Conservation (phyloP, 2,113 vertebrate genomes). For the Nothoprocta perdicaria region DNA sequence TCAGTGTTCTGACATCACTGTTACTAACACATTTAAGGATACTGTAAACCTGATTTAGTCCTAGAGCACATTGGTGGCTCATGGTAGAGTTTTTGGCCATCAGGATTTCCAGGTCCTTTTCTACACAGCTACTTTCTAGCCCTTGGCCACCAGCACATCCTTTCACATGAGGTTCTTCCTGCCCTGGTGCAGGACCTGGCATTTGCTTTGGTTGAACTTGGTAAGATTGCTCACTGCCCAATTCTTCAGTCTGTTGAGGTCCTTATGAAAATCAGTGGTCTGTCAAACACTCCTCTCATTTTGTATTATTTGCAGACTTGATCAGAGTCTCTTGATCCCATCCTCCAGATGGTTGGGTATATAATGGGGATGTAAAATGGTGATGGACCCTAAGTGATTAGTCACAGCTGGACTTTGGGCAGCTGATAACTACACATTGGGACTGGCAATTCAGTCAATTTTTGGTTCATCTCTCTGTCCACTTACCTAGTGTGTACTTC, state of each 20-base stretch:
- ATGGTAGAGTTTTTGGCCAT: not conserved
- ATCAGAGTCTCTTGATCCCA: not conserved
- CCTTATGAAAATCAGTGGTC: not conserved
- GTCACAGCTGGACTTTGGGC: not conserved
- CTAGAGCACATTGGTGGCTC: not conserved
- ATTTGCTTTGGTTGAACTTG: not conserved
- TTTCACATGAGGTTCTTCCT: not conserved
- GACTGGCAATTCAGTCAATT: not conserved
- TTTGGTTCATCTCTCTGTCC: not conserved
- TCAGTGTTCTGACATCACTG: not conserved
- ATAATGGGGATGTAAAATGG: not conserved
- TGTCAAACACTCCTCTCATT: not conserved
- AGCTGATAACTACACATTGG: not conserved
- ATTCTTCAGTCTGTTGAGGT: not conserved
- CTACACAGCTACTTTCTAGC: not conserved
- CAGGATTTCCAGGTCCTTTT: not conserved
- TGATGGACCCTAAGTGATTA: not conserved
- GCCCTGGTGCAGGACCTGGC: not conserved
- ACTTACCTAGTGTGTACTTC: not conserved
- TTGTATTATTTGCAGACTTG: not conserved
- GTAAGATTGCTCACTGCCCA: not conserved
- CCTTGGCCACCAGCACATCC: not conserved
- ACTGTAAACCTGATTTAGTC: not conserved
- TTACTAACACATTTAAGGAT: not conserved
- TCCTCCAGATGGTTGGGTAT: not conserved